Conservation (phyloP, 2,113 vertebrate species). For the Chroicocephalus ridibundus region DNA sequence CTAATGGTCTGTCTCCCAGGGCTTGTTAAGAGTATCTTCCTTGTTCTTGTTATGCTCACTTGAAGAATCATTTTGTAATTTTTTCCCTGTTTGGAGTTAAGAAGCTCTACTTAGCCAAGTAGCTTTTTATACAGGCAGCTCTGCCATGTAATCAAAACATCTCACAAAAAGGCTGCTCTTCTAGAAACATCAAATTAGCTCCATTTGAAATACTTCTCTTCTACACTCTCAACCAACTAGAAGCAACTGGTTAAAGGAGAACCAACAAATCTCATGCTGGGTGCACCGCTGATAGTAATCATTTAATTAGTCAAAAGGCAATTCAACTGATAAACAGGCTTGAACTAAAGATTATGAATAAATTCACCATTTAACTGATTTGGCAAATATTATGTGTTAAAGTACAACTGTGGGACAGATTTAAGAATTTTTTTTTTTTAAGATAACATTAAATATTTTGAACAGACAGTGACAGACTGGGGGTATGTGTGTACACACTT, state of each 20-base stretch:
- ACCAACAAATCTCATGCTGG: neutral
- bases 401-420: neutral
- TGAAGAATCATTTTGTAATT: neutral
- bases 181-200: neutral
- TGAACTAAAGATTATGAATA: neutral
- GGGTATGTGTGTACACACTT: accelerated
- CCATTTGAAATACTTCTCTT: neutral
- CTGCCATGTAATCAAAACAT: conserved; percentile 7
- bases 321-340: neutral
- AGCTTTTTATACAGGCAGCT: neutral
- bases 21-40: neutral
- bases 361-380: neutral
- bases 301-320: neutral
- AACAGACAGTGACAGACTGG: neutral
- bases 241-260: neutral
- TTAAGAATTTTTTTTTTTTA: neutral
- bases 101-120: neutral
- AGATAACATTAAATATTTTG: neutral
- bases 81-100: neutral
- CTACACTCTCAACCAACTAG: neutral
- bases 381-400: neutral
- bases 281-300: neutral
- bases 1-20: neutral
- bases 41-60: neutral
- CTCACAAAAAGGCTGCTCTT: conserved; percentile 1